Conservation (phyloP, 2,113 vertebrate species). For the Hirundichthys speculiger region DNA sequence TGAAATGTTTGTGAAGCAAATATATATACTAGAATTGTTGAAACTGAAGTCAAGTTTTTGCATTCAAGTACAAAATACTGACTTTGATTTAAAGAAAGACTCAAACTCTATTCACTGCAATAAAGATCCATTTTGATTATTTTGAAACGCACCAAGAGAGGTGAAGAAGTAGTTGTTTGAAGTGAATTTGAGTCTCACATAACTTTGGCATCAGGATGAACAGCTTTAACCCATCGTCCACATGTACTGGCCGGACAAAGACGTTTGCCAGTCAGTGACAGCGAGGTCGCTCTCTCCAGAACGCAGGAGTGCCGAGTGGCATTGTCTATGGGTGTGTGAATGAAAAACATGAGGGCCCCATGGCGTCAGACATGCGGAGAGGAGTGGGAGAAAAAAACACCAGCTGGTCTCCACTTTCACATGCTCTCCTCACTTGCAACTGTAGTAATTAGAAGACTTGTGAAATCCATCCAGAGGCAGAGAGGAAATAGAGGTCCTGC, state of each 20-base stretch:
- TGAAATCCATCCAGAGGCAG: conserved; percentile 76
- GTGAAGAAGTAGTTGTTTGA: not conserved
- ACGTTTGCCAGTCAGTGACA: conserved; percentile 62
- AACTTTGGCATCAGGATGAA: conserved; percentile 24
- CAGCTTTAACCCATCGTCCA: conserved; percentile 38
- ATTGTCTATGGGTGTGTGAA: conserved; percentile 60
- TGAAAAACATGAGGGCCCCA: conserved; percentile 65
- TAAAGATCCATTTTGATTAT: not conserved
- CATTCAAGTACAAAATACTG: not conserved
- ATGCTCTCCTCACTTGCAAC: conserved; percentile 68
- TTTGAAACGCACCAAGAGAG: not conserved
- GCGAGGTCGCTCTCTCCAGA: conserved; percentile 54
- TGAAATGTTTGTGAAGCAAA: not conserved
- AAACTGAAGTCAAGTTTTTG: not conserved
- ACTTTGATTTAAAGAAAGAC: too few species aligned
- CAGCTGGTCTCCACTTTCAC: conserved; percentile 75
- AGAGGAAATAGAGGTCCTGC: conserved; percentile 82
- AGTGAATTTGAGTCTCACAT: conserved; percentile 26
- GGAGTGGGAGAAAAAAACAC: conserved; percentile 68
- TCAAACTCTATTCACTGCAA: too few species aligned
- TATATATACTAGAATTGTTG: not conserved
- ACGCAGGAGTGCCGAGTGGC: conserved; percentile 64
- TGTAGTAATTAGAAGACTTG: conserved; percentile 79
- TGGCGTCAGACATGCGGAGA: conserved; percentile 74
- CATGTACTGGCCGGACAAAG: conserved; percentile 58